Evolutionary conservation across 2,113 vertebrate species (phyloP), one percentile per base, ranked within the genome.

Genomic region (Gorilla gorilla): DNA sequence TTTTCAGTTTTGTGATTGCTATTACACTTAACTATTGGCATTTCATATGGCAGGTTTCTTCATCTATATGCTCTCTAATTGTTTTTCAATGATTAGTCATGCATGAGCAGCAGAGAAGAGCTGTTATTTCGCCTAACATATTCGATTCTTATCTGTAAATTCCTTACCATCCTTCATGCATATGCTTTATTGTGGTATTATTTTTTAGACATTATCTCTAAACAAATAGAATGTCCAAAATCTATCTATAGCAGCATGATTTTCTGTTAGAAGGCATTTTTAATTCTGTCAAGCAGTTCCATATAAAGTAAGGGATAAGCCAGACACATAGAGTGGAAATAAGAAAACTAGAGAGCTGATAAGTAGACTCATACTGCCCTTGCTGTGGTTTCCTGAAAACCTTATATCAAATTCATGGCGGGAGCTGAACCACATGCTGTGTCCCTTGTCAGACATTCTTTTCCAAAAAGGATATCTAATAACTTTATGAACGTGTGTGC

Each of bases 381-480:
- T 97, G 93, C 97, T 22, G 6, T 88, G 93, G 68, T 93, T 98
- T 85, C 93, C 73, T 94, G 94, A 97, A 98, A 96, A 82, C 80
- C 84, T 96, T 96, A 93, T 90, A 98, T 98, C 98, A 98, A 43
- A 97, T 88, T 97, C 96, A 97, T 98, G 94, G 78, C 92, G 95
- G 81, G 64, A 88, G 6, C 50, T 94, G 70, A 96, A 97, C 83
- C 91, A 97, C 93, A 78, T 95, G 92, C 86, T 96, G 7, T 92
- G 96, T 98, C 97, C 96, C 97, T 97, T 97, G 97, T 97, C 98
- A 98, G 97, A 97, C 91, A 93, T 96, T 98, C 73, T 84, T 98
- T 94, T 95, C 70, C 66, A 98, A 97, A 92, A 98, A 93, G 87
- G 76, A 83, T 98, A 97, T 90, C 96, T 98, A 98, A 94, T 97